Evolutionary conservation across 2,888 invertebrate genomes (phyloP).

Genomic region (Elmis aenea): DNA sequence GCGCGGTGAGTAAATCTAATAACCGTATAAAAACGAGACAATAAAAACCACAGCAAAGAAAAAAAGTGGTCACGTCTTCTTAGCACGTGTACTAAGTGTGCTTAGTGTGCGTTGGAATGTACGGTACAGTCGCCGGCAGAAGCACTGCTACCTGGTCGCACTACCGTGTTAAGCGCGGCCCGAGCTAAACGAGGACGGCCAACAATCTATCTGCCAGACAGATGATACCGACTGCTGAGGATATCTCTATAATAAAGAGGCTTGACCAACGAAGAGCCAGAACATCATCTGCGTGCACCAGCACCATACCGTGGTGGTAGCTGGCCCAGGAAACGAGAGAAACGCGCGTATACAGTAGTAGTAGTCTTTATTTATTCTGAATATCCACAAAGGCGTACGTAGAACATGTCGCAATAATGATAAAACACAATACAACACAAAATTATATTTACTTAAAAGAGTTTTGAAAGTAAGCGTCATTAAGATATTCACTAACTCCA

Average conservation of each 20-base stretch:
- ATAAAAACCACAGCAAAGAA: slow-evolving; percentile 10
- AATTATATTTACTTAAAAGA: too few species aligned
- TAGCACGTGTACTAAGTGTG: slow-evolving; percentile 38
- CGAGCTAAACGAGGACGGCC: too few species aligned
- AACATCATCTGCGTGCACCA: too few species aligned
- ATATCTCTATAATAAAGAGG: slow-evolving; percentile 18
- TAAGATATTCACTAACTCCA: too few species aligned
- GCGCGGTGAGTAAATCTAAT: not conserved
- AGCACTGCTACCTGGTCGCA: slow-evolving; percentile 15
- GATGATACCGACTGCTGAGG: slow-evolving; percentile 18
- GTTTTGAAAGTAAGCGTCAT: too few species aligned
- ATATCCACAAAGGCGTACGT: too few species aligned
- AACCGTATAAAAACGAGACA: not conserved
- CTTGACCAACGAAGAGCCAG: slow-evolving; percentile 17
- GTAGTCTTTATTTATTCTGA: too few species aligned
- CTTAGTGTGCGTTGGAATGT: slow-evolving; percentile 32
- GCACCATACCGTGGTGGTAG: too few species aligned
- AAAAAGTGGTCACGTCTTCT: slow-evolving; percentile 30
- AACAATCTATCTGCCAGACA: slow-evolving; percentile 18
- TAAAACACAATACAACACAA: too few species aligned
- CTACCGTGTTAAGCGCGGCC: slow-evolving; percentile 7
- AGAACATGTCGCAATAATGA: too few species aligned
- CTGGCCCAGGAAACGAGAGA: too few species aligned
- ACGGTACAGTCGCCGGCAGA: slow-evolving; percentile 23
- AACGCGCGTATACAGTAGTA: too few species aligned